Percentiles rank a stretch among this genome's conserved stretches.
phyloP scores from a whole-genome alignment of 2,113 vertebrate genomes.

The Natator depressus region DNA sequence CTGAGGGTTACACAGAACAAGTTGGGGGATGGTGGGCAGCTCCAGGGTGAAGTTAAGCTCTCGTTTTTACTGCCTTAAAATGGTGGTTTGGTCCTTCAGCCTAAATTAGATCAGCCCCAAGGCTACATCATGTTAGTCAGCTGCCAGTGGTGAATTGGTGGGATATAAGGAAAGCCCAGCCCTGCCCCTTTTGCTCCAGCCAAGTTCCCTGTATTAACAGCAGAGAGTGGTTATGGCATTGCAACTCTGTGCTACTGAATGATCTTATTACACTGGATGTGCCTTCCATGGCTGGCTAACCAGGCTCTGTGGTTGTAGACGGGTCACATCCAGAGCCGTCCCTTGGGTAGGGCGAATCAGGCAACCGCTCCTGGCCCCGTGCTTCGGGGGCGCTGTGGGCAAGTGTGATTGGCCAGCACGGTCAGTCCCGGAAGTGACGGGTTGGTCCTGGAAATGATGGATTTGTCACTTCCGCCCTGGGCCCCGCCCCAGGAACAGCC shows the following conservation, averaged over 20 bases:
- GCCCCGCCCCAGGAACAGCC: too few species aligned
- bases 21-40: rapidly evolving
- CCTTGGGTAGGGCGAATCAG: too few species aligned
- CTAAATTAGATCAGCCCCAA: not conserved
- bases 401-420: too few species aligned
- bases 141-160: not conserved
- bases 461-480: too few species aligned
- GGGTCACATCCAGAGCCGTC: not conserved
- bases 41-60: not conserved
- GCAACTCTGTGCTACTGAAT: not conserved
- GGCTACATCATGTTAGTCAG: not conserved
- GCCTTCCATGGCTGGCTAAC: not conserved
- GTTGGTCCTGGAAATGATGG: too few species aligned
- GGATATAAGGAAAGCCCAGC: too few species aligned
- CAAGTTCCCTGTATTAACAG: not conserved
- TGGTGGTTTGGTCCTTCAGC: not conserved
- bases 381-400: too few species aligned
- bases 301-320: conserved; percentile 1
- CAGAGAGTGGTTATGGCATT: not conserved
- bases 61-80: not conserved
- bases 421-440: too few species aligned
- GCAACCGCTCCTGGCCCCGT: too few species aligned
- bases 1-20: not conserved
- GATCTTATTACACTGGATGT: not conserved
- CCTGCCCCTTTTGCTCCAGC: not conserved